Evolutionary conservation across 1,140 invertebrate genomes (phyloP).

Genomic region (Achatina immaculata): DNA sequence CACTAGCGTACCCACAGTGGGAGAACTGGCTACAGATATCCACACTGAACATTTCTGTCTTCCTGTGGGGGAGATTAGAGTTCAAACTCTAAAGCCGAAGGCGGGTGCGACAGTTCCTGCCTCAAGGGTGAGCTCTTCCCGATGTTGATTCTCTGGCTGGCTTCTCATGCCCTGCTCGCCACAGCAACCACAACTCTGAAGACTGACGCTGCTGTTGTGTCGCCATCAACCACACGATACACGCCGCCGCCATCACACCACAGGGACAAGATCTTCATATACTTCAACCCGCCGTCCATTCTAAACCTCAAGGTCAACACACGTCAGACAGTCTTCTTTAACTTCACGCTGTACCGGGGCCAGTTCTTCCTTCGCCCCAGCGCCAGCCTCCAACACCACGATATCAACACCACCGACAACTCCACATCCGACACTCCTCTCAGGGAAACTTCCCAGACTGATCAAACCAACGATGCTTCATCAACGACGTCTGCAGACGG

Average conservation of each 20-base stretch:
- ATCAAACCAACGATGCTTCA: not conserved
- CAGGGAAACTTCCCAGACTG: not conserved
- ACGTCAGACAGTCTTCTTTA: constrained; percentile 55
- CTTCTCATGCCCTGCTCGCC: not conserved
- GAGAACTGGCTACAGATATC: not conserved
- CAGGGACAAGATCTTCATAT: constrained; percentile 56
- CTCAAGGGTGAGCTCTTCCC: not conserved
- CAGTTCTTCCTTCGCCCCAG: constrained; percentile 34
- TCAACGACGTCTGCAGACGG: not conserved
- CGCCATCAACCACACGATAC: not conserved
- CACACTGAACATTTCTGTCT: not conserved
- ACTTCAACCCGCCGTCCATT: constrained; percentile 59
- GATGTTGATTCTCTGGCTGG: not conserved
- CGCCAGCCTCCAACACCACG: constrained; percentile 31
- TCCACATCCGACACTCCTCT: not conserved
- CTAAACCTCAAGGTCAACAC: constrained; percentile 52
- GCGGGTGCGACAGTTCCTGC: not conserved
- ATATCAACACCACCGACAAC: constrained; percentile 1
- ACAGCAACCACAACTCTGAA: not conserved
- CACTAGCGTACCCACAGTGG: not conserved
- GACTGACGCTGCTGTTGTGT: not conserved
- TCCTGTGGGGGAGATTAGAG: not conserved
- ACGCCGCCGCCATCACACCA: constrained; percentile 31
- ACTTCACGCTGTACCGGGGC: constrained; percentile 48
- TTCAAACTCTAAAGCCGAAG: no score